Base-by-base conservation (phyloP, 2,797 vertebrate species). In the Bryconaethiops microstoma region DNA sequence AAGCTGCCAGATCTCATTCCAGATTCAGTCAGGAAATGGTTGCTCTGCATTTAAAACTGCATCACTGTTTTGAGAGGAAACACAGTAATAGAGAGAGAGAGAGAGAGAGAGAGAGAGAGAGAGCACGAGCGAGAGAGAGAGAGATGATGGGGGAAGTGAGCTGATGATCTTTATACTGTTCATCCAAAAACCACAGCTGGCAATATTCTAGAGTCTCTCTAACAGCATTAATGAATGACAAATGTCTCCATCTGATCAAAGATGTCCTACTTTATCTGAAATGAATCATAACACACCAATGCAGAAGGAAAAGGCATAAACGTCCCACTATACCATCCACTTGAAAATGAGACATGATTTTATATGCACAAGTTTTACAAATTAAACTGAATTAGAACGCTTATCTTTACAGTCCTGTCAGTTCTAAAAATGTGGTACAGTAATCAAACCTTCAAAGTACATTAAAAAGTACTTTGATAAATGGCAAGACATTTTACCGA, bases 1-100 rank as follows among this genome's bases (percentile, higher is more conserved):
- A 85, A 62, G 60, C 81, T 84, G 92, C 91, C 93, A 93, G 86
- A 85, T 92, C 87, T 88, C 85, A 93, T 94, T 93, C 90, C 67
- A 86, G 84, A 90, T 89, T 88, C 86, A 85, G 88, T 85, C 87
- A 86, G 80, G 80, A 83, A 70, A 78, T 73, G 78, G 75, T 86
- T 77, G 19, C 17, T 67, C 35, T 83, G 85, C 80, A 85, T 91
- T 88, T 90, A 91, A 90, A 90, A 92, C 90, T 86, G 84, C 65
- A 79, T 67, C 82, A 48, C 78, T 87, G 84, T 77, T 83, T 84
- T 83, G 74, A 59, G 67, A 70, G 29, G 64, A 68, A 83, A 79
- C 69, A 65, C 76, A 48, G 55, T 29, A 63, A 76, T 59, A 16
- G 63, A 70, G 71, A 23, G 71, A 74, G 71, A 77, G 29, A 23